Percentiles rank a stretch among this genome's conserved stretches.
Evolutionary conservation across 2,113 vertebrate species (phyloP).

Genomic region (Malurus cyaneus): DNA sequence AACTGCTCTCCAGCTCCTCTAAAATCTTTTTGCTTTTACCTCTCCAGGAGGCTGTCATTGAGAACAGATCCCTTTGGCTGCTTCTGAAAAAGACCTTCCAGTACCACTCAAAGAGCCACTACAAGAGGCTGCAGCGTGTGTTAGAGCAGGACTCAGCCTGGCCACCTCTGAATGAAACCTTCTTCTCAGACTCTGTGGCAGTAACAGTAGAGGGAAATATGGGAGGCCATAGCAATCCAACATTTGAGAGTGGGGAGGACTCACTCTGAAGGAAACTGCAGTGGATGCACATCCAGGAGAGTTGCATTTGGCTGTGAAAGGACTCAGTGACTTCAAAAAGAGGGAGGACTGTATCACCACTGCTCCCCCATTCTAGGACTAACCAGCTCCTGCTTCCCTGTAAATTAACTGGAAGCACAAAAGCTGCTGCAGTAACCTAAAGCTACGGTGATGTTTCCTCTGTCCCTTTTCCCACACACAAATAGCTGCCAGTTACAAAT

Average conservation of each 20-base stretch:
- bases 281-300: neutral
- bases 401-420: neutral
- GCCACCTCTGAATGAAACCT: conserved; percentile 72
- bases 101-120: conserved; percentile 70
- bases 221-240: conserved; percentile 71
- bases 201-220: neutral
- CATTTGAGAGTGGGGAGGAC: conserved; percentile 70
- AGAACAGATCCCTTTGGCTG: conserved; percentile 75
- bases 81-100: conserved; percentile 64
- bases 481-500: neutral
- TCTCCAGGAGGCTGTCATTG: conserved; percentile 73
- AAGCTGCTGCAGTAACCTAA: neutral
- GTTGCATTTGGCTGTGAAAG: neutral
- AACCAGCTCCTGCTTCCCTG: neutral
- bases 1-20: neutral
- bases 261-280: conserved; percentile 15
- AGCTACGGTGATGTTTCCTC: neutral
- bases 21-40: neutral
- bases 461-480: neutral
- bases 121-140: conserved; percentile 63
- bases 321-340: neutral
- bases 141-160: conserved; percentile 69
- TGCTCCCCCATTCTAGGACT: neutral
- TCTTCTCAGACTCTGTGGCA: conserved; percentile 26
- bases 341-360: neutral